A percentile compares a stretch with the other conserved stretches of the same genome.
phyloP scores from a whole-genome alignment of 2,888 invertebrate species.

The Nemotelus nigrinus region DNA sequence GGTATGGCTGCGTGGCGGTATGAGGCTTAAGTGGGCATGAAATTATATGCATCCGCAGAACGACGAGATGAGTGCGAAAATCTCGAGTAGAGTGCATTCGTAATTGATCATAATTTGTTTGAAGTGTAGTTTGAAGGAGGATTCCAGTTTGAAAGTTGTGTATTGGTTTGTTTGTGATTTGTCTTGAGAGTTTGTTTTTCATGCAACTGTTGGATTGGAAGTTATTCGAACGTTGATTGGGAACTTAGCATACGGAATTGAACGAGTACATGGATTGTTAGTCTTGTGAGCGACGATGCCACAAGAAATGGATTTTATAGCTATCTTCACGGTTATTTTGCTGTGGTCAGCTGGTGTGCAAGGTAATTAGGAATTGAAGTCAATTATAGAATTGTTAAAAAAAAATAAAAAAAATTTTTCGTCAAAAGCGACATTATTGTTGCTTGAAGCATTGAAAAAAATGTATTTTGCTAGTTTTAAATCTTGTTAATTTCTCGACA shows the following conservation, averaged over 20 bases:
- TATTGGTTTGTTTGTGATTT: not conserved
- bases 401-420: too few species aligned
- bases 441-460: too few species aligned
- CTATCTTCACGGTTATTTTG: constrained; percentile 39
- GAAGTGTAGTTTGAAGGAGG: constrained; percentile 14
- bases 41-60: not conserved
- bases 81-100: constrained; percentile 23
- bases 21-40: constrained; percentile 13
- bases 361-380: constrained; percentile 45
- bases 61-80: constrained; percentile 20
- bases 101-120: constrained; percentile 26
- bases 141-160: not conserved
- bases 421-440: too few species aligned
- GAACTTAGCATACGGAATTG: not conserved
- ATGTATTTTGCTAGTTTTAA: too few species aligned
- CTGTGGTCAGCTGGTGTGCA: constrained; percentile 39
- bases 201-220: not conserved
- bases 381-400: not conserved
- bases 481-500: too few species aligned
- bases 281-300: not conserved
- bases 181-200: not conserved
- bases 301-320: constrained; percentile 47
- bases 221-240: not conserved
- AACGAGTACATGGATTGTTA: not conserved
- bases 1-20: constrained; percentile 26